These are phyloP conservation scores for Helleia helle DNA, from an alignment of 2,888 invertebrate genomes.

Conservation along the genomic window DNA sequence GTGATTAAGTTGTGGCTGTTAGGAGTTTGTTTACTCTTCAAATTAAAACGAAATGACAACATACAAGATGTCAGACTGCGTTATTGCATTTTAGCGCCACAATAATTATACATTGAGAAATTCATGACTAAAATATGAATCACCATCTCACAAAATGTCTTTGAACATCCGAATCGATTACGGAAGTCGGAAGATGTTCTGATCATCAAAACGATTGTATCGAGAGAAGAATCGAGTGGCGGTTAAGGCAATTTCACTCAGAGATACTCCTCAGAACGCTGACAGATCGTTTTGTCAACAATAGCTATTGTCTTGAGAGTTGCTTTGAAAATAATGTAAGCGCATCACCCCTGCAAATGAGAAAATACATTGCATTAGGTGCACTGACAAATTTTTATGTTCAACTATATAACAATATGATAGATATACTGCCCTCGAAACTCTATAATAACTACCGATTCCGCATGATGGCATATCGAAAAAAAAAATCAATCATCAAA, in stretches of 20 bases:
- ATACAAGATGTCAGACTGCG: too few species aligned
- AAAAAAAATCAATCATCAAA: too few species aligned
- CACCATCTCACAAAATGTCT: too few species aligned
- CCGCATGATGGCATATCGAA: too few species aligned
- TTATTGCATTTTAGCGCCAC: too few species aligned
- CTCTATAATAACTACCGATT: too few species aligned
- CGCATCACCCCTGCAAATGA: slow-evolving; percentile 27
- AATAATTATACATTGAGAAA: slow-evolving; percentile 1
- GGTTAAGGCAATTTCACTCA: slow-evolving; percentile 32
- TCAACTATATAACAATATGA: background rate
- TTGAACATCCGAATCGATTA: slow-evolving; percentile 15
- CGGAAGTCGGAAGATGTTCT: slow-evolving; percentile 20
- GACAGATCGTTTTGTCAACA: slow-evolving; percentile 51
- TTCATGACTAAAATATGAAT: too few species aligned
- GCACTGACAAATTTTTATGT: background rate
- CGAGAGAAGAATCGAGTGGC: slow-evolving; percentile 38
- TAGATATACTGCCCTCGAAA: too few species aligned
- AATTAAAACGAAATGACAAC: too few species aligned
- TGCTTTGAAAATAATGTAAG: slow-evolving; percentile 51
- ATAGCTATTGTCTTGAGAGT: slow-evolving; percentile 51
- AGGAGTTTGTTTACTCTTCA: too few species aligned
- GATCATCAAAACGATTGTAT: slow-evolving; percentile 37
- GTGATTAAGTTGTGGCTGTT: too few species aligned
- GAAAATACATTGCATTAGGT: background rate
- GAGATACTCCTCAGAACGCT: slow-evolving; percentile 35